Evolutionary conservation across 2,113 vertebrate genomes (phyloP), one percentile per base, ranked within the genome.

Genomic region (Pontoporia blainvillei): DNA sequence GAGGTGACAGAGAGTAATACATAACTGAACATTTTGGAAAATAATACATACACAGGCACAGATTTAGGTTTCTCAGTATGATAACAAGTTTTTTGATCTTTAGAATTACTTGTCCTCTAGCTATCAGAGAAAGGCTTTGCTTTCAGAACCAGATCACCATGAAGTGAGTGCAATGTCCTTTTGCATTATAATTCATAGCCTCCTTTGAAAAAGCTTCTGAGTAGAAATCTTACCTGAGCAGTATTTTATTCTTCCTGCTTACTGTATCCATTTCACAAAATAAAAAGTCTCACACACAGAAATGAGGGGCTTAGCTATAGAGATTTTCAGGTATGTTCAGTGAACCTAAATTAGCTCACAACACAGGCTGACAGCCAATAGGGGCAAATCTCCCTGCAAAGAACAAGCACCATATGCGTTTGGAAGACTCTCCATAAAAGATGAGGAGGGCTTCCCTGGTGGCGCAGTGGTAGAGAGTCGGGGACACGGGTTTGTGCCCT

Each of bases 241-340:
- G 71, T 86, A 23, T 57, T 91, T 96, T 89, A 82, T 72, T 92
- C 76, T 78, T 91, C 83, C 62, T 93, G 46, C 78, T 94, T 86
- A 95, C 7, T 83, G 31, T 72, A 88, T 82, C 46, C 20, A 57
- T 83, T 61, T 61, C 27, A 46, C n/a, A 83, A 95, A 94, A 78
- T 93, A 72, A 94, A 96, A 90, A 67, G 39, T 88, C 72, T 67
- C 94, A 73, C 39, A 67, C 61, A 75, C 18, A 89, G 39, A 36
- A 96, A 73, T 59, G 61, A 90, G 12, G n/a, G 44, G 5, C 13
- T 92, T 81, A 54, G 39, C 61, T 66, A 64, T 49, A 25, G 41
- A 90, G 66, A 76, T 91, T 72, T 92, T 39, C 54, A 79, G 14
- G 39, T 82, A 86, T 62, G 8, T 57, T 93, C 59, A 39, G 54